Conservation (phyloP, 2,888 invertebrate species). For the Lutraria lutraria region DNA sequence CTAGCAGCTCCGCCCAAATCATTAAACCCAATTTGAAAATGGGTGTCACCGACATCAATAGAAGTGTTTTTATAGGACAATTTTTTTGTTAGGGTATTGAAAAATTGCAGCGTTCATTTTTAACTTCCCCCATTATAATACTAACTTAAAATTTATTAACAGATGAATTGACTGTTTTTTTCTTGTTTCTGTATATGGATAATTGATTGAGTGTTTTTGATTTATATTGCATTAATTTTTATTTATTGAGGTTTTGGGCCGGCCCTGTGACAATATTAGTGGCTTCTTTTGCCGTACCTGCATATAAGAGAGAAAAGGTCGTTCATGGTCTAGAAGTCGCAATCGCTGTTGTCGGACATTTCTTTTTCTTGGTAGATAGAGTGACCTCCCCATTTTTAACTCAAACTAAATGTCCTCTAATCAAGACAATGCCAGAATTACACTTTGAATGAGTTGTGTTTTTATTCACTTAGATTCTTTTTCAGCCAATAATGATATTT, state of each 20-base stretch:
- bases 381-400: neutral
- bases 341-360: constrained; percentile 91
- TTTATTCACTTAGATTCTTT: neutral
- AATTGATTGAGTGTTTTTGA: too few relatives aligned
- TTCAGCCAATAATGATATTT: neutral
- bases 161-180: too few relatives aligned
- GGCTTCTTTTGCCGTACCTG: constrained; percentile 93
- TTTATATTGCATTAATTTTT: constrained; percentile 13
- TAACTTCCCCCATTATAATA: too few relatives aligned
- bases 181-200: too few relatives aligned
- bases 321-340: constrained; percentile 91
- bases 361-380: constrained; percentile 90
- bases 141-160: too few relatives aligned
- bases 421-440: neutral
- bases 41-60: neutral
- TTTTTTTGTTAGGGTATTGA: too few relatives aligned
- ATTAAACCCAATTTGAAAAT: neutral
- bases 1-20: neutral
- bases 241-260: constrained; percentile 91
- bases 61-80: too few relatives aligned
- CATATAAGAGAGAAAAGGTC: constrained; percentile 93
- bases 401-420: neutral
- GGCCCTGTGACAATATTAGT: constrained; percentile 93
- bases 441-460: neutral
- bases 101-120: too few relatives aligned